Base-by-base conservation (phyloP, 2,888 invertebrate species). In the Balanococcus diminutus region DNA sequence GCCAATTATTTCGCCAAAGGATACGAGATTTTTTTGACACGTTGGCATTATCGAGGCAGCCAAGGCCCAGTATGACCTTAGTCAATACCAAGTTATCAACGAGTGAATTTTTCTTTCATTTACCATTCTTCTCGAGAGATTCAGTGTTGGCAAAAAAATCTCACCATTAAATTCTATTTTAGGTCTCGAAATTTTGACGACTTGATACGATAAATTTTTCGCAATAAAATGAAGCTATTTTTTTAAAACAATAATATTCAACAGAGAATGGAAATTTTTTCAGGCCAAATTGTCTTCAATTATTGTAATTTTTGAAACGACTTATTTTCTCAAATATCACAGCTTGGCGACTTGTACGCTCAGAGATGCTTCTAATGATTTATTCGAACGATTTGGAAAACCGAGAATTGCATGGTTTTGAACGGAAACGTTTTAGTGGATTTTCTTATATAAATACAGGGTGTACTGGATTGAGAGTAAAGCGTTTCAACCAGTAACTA, bases 21-120 rank as follows among this genome's bases (percentile, higher is more conserved):
- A 67, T 67, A 67, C 28, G 11, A 67, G 61, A 67, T 67, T 67
- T 67, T 67, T 67, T 67, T 67, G 61, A 67, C 28, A 28, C 25
- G 25, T 56, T 51, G 4, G 51, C 14, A 42, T 11, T 42, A 42
- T 9, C 11, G 51, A 51, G 19, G 51, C 9, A 3, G 51, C 3
- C 51, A 19, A 4, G n/a, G n/a, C n/a, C n/a, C n/a, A 56, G 56
- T 56, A 19, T 56, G 56, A 56, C 61, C 14, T 28, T 67, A 11
- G 28, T 11, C n/a, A n/a, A n/a, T n/a, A n/a, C n/a, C n/a, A n/a
- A n/a, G n/a, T n/a, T n/a, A n/a, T 25, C 11, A 3, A 28, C 25
- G 61, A 28, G 61, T 14, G 11, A n/a, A 51, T 51, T 51, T 51
- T 19, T 51, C 51, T 51, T 51, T 51, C 8, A 51, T 19, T 14